Evolutionary conservation across 2,797 vertebrate genomes (phyloP).

Genomic region (Carcharodon carcharias): DNA sequence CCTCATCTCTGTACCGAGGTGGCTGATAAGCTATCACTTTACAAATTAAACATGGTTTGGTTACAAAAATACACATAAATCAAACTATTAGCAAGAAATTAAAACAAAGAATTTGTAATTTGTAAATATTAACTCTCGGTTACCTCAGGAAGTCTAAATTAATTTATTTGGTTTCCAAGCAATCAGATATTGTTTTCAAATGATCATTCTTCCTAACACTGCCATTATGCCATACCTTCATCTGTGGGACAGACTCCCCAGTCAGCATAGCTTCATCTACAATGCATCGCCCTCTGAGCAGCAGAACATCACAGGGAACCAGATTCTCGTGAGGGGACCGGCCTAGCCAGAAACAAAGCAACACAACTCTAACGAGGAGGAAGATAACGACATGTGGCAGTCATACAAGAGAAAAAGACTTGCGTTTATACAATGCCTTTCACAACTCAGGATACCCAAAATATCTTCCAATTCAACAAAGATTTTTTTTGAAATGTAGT

Average conservation of each 20-base stretch:
- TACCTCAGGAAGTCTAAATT: neutral
- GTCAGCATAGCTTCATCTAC: slow-evolving; percentile 97
- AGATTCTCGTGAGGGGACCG: slow-evolving; percentile 89
- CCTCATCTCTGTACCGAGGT: neutral
- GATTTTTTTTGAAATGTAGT: neutral
- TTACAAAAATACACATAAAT: neutral
- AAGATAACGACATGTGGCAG: too few relatives aligned
- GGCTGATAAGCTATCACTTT: neutral
- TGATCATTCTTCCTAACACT: neutral
- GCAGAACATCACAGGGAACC: slow-evolving; percentile 85
- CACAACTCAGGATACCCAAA: neutral
- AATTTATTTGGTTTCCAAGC: neutral
- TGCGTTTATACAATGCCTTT: neutral
- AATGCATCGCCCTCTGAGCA: slow-evolving; percentile 87
- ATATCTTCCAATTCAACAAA: neutral
- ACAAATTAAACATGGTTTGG: neutral
- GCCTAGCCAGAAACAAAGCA: slow-evolving; percentile 49
- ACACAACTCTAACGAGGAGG: neutral
- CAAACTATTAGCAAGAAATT: neutral
- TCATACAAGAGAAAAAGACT: neutral
- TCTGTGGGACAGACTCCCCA: slow-evolving; percentile 91
- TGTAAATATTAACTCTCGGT: neutral
- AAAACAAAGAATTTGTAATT: neutral
- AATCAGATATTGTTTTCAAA: neutral
- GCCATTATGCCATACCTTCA: slow-evolving; percentile 70